phyloP scores from a whole-genome alignment of 1,140 invertebrate genomes.

The Ditylenchus dipsaci region DNA sequence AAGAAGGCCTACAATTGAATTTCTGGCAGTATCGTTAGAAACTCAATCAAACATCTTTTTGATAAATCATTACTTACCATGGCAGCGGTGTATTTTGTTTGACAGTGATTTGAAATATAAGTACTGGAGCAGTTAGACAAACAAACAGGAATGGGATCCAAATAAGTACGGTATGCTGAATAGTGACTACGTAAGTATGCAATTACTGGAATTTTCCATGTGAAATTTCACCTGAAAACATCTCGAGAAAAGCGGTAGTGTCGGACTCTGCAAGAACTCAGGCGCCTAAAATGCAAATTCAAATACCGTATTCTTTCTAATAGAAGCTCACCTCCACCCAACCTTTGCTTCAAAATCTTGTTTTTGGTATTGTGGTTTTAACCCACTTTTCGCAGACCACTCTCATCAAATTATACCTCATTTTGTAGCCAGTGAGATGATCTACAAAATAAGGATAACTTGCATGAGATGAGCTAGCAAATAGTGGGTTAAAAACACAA shows the following conservation, averaged over 20 bases:
- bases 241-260: constrained; percentile 40
- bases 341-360: too few species aligned
- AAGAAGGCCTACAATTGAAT: too few species aligned
- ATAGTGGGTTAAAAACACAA: too few species aligned
- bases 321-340: too few species aligned
- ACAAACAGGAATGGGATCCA: constrained; percentile 51
- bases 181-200: too few species aligned
- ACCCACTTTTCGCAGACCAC: too few species aligned
- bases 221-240: constrained; percentile 31
- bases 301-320: neutral
- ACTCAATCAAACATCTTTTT: constrained; percentile 8
- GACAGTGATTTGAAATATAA: constrained; percentile 46
- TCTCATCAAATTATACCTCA: too few species aligned
- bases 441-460: too few species aligned
- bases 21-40: neutral
- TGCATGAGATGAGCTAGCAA: too few species aligned
- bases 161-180: constrained; percentile 52
- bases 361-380: too few species aligned
- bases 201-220: too few species aligned
- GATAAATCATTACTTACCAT: constrained; percentile 29
- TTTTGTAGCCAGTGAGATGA: too few species aligned
- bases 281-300: neutral
- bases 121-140: constrained; percentile 42
- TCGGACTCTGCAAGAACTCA: constrained; percentile 8
- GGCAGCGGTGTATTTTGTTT: constrained; percentile 36